Percentiles rank a stretch among this genome's conserved stretches.
These are phyloP conservation scores for Fopius arisanus DNA, from an alignment of 1,140 invertebrate genomes.

Conservation along the genomic window DNA sequence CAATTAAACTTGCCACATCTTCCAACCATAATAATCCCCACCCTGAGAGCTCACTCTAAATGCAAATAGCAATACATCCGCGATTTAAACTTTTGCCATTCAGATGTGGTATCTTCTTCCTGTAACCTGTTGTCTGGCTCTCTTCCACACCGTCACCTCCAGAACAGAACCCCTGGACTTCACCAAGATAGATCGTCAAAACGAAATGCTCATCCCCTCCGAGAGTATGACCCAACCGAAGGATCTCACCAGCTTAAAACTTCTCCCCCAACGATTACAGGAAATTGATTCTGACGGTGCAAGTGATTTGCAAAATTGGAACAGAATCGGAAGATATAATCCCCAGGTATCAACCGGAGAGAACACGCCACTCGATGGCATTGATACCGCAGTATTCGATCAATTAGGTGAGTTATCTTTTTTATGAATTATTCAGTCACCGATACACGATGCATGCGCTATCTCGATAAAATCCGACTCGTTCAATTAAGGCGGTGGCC, in stretches of 20 bases:
- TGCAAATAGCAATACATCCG: no score
- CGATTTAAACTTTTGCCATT: not conserved
- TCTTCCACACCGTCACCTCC: slow-evolving; percentile 22
- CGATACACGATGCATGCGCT: no score
- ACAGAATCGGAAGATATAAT: not conserved
- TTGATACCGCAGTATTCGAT: not conserved
- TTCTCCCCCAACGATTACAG: slow-evolving; percentile 3
- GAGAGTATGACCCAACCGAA: not conserved
- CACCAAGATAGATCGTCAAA: not conserved
- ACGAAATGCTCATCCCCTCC: slow-evolving; percentile 14
- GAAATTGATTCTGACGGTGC: not conserved
- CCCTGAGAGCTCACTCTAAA: no score
- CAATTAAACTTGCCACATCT: no score
- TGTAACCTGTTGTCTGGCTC: not conserved
- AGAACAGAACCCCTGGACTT: slow-evolving; percentile 26
- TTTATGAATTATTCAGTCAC: not conserved
- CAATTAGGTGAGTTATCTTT: not conserved
- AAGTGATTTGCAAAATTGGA: slow-evolving; percentile 17
- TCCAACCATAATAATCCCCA: no score
- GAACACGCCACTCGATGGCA: not conserved
- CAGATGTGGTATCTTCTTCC: slow-evolving; percentile 32
- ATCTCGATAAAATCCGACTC: no score
- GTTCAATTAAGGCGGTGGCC: not conserved
- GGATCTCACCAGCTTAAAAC: not conserved
- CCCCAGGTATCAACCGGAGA: not conserved